phyloP scores from a whole-genome alignment of 2,797 vertebrate species.

The Etheostoma nigrum region DNA sequence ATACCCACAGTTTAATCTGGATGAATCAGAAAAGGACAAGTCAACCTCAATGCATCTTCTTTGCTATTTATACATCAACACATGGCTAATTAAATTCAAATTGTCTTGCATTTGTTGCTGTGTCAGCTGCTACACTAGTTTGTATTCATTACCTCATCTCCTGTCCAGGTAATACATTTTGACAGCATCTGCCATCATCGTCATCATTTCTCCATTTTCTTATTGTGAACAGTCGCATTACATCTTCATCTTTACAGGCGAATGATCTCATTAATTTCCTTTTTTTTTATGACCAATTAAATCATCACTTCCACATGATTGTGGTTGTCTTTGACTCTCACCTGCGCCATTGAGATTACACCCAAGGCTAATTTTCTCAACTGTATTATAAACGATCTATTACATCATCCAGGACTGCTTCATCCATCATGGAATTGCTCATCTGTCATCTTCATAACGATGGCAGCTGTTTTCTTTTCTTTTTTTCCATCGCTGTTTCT shows the following conservation, averaged over 20 bases:
- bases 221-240: conserved; percentile 43
- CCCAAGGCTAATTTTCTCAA: conserved; percentile 58
- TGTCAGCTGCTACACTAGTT: conserved; percentile 48
- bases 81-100: conserved; percentile 52
- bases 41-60: conserved; percentile 1
- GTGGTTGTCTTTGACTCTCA: conserved; percentile 46
- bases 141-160: conserved; percentile 55
- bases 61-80: conserved; percentile 37
- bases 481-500: conserved; percentile 10
- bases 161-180: conserved; percentile 46
- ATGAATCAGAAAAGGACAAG: conserved; percentile 23
- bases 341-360: conserved; percentile 58
- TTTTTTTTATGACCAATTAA: conserved; percentile 64
- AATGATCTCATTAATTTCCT: conserved; percentile 59
- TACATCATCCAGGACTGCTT: conserved; percentile 39
- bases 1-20: conserved; percentile 10
- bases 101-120: conserved; percentile 43
- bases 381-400: conserved; percentile 56
- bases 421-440: conserved; percentile 58
- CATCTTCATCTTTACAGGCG: conserved; percentile 59
- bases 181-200: conserved; percentile 63
- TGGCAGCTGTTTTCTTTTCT: conserved; percentile 15
- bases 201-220: conserved; percentile 49
- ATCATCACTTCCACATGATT: conserved; percentile 62
- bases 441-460: conserved; percentile 59